Evolutionary conservation across 2,113 vertebrate genomes (phyloP).

Genomic region (Melanostigma gelatinosum): DNA sequence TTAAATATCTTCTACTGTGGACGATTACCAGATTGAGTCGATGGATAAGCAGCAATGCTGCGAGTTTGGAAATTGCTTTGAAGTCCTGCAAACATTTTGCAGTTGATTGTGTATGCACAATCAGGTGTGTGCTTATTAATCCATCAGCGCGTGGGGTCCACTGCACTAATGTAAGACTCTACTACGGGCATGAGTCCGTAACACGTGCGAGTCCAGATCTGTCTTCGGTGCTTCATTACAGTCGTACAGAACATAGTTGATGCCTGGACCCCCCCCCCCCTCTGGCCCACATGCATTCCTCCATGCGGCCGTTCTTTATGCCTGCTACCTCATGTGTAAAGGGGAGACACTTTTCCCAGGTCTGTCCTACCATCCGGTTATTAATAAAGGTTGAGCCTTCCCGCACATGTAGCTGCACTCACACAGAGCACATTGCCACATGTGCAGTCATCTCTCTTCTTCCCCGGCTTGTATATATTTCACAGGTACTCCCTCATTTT

Average conservation of each 20-base stretch:
- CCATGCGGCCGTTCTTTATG: slow-evolving; percentile 59
- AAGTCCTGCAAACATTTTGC: slow-evolving; percentile 3
- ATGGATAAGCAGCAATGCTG: neutral
- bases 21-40: neutral
- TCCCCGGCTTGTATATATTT: slow-evolving; percentile 37
- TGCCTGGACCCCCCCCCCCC: slow-evolving; percentile 39
- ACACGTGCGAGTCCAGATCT: slow-evolving; percentile 27
- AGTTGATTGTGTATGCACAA: slow-evolving; percentile 8
- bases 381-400: slow-evolving; percentile 37
- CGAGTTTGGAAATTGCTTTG: slow-evolving; percentile 13
- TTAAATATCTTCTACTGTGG: neutral
- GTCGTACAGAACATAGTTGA: slow-evolving; percentile 14
- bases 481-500: slow-evolving; percentile 18
- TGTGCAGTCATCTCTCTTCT: slow-evolving; percentile 23
- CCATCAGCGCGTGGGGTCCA: slow-evolving; percentile 7
- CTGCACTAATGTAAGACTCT: slow-evolving; percentile 29
- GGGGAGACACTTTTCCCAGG: slow-evolving; percentile 54
- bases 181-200: neutral
- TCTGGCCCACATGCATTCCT: slow-evolving; percentile 57
- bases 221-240: slow-evolving; percentile 36
- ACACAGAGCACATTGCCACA: slow-evolving; percentile 31
- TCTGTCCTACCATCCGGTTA: slow-evolving; percentile 41
- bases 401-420: slow-evolving; percentile 33
- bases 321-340: slow-evolving; percentile 73
- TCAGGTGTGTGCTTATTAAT: slow-evolving; percentile 22